Base-by-base conservation (phyloP, 1,140 invertebrate genomes). In the Delia radicum region DNA sequence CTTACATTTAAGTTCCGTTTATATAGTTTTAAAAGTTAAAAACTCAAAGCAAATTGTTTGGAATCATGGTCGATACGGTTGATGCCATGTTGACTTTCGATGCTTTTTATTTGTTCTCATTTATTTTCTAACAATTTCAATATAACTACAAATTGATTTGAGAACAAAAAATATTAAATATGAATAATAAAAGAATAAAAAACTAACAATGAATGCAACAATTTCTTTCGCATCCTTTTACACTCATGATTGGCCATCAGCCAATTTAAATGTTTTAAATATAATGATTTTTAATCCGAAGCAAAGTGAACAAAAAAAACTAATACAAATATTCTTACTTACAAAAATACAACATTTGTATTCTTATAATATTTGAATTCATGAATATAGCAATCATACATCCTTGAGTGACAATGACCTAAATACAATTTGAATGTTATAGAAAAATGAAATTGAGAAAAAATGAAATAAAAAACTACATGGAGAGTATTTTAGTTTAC, bases 371-470 rank as follows among this genome's bases (percentile, higher is more conserved):
- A 10, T n/a, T n/a, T n/a, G n/a, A n/a, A n/a, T n/a, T n/a, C n/a
- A n/a, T n/a, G n/a, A n/a, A n/a, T 33, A 33, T 5, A 33, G 31
- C 31, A 33, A 33, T 4, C 31, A 33, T 33, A 28, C 6, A 31
- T 67, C 63, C 63, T 67, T 67, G 63, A 67, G 27, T 67, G 63
- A 67, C 63, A 67, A 67, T 67, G 63, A 67, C 63, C 63, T 12
- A 67, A 27, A 67, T 67, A 4, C 15, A 67, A n/a, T 31, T 67
- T 67, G 62, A 28, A 65, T 65, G 12, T 4, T 15, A 48, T 15
- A 48, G 42, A 1, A 15, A 37, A n/a, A 48, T 48, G 15, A 48
- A n/a, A 48, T 27, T 24, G 7, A 63, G 8, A 28, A 27, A 62
- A 24, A n/a, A 28, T 27, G 62, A 63, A 12, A 3, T 10, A 13